A percentile compares a stretch with the other conserved stretches of the same genome.
Conservation (phyloP, 1,140 invertebrate genomes). For the Diorhabda sublineata region DNA sequence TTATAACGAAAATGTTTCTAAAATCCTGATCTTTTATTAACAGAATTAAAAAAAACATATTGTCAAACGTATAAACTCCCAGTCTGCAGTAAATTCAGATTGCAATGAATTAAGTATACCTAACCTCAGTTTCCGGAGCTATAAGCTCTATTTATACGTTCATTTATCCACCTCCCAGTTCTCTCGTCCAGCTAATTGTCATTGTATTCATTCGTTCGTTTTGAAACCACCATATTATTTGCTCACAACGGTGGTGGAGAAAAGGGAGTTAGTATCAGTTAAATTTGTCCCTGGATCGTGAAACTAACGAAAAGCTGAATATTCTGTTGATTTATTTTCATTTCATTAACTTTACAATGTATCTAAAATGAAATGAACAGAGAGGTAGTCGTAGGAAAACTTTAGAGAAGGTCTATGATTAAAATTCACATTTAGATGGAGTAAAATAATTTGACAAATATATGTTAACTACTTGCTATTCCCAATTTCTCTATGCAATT, state of each 20-base stretch:
- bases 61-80: no score
- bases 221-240: slow-evolving; percentile 1
- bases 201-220: slow-evolving; percentile 2
- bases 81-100: no score
- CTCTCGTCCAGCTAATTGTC: not conserved
- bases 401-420: no score
- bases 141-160: slow-evolving; percentile 1
- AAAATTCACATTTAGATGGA: no score
- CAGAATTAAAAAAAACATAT: no score
- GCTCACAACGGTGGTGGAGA: not conserved
- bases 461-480: no score
- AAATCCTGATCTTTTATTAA: no score
- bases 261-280: not conserved
- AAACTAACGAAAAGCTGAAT: not conserved
- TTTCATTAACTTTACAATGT: slow-evolving; percentile 3
- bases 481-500: no score
- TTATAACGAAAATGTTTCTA: no score
- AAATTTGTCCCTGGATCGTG: not conserved
- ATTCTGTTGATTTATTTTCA: not conserved
- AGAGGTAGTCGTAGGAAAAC: no score
- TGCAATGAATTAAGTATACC: not conserved
- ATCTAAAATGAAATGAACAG: not conserved
- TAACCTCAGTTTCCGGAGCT: not conserved
- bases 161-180: not conserved
- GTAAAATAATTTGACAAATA: no score